Percentiles rank a stretch among this genome's conserved stretches.
phyloP scores from a whole-genome alignment of 2,888 invertebrate species.

The Azorinus chamasolen region DNA sequence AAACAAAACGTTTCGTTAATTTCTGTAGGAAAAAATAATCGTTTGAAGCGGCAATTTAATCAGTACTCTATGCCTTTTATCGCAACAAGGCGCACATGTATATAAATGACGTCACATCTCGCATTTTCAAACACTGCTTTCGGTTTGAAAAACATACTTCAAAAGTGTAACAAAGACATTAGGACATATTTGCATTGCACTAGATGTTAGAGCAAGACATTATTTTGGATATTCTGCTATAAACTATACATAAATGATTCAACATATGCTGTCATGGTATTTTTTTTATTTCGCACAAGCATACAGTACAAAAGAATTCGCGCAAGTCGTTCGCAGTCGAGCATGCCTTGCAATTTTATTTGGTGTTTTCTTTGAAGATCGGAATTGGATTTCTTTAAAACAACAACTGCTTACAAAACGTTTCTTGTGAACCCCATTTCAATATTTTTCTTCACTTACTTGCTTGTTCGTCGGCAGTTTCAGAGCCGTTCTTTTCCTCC shows the following conservation, averaged over 20 bases:
- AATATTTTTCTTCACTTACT: constrained; percentile 68
- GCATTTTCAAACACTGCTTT: constrained; percentile 40
- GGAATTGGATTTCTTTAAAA: too few species aligned
- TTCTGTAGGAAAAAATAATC: too few species aligned
- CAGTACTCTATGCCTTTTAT: too few species aligned
- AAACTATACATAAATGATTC: too few species aligned
- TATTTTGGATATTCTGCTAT: too few species aligned
- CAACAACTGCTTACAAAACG: too few species aligned
- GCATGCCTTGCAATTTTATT: constrained; percentile 20
- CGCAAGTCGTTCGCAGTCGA: constrained; percentile 48
- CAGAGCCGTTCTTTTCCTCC: constrained; percentile 85
- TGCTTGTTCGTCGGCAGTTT: constrained; percentile 84
- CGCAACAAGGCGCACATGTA: neutral
- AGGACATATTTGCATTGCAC: neutral
- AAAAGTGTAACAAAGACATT: neutral
- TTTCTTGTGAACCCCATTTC: too few species aligned
- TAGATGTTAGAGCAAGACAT: too few species aligned
- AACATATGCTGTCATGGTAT: neutral
- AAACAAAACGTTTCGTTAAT: too few species aligned
- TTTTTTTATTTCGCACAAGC: neutral
- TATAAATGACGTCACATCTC: constrained; percentile 31
- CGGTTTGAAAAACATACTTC: constrained; percentile 20
- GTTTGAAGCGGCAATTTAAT: too few species aligned
- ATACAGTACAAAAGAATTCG: constrained; percentile 39
- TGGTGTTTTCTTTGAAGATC: neutral